These are phyloP conservation scores for Dysmachus trigonus DNA, from an alignment of 2,888 invertebrate species.

Conservation along the genomic window DNA sequence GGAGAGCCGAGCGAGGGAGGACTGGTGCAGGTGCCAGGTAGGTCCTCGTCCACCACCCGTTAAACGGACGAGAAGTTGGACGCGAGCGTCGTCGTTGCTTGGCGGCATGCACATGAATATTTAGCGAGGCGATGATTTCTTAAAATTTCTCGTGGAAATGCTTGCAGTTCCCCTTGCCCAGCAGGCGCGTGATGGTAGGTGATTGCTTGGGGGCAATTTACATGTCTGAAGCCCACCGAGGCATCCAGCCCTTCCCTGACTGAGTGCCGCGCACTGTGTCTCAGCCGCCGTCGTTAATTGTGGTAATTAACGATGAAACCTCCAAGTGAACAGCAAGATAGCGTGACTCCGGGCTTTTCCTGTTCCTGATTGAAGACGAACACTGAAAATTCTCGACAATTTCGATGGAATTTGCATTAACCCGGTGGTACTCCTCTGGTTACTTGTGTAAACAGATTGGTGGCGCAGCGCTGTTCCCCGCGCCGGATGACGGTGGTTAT, in stretches of 20 bases:
- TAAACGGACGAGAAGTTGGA: background rate
- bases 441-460: background rate
- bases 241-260: background rate
- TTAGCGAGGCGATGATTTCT: conserved; percentile 12
- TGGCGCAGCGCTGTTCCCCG: background rate
- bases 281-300: conserved; percentile 16
- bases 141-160: conserved; percentile 12
- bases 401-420: conserved; percentile 6
- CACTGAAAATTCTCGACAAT: background rate
- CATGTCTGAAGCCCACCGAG: background rate
- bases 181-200: background rate
- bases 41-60: background rate
- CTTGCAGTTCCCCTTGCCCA: background rate
- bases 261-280: background rate
- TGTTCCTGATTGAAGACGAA: conserved; percentile 10
- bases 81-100: background rate
- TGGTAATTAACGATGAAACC: conserved; percentile 27
- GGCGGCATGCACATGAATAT: conserved; percentile 12
- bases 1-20: background rate
- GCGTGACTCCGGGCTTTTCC: conserved; percentile 8
- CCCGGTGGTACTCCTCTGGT: background rate
- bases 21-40: background rate
- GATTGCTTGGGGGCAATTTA: conserved; percentile 6
- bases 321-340: conserved; percentile 18
- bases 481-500: background rate